These are phyloP conservation scores for Brienomyrus longianalis DNA, from an alignment of 2,113 vertebrate genomes.

Conservation along the genomic window DNA sequence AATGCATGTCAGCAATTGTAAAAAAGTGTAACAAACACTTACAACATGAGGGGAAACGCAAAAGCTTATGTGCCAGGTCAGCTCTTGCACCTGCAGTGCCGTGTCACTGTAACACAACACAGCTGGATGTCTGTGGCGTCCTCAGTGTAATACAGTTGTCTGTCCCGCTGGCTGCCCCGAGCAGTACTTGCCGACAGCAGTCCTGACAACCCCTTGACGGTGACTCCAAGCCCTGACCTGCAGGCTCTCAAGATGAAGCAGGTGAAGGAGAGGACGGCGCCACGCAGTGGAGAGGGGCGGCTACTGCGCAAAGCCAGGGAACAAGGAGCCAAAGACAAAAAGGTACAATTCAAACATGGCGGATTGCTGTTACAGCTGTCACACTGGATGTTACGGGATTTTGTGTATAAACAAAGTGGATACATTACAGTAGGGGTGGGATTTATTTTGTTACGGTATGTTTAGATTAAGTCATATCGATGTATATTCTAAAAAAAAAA, in stretches of 20 bases:
- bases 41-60: not conserved
- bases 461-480: not conserved
- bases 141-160: not conserved
- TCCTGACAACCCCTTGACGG: constrained; percentile 74
- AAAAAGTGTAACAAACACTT: not conserved
- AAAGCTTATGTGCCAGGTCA: not conserved
- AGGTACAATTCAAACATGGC: constrained; percentile 37
- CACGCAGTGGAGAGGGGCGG: constrained; percentile 54
- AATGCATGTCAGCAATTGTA: not conserved
- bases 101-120: not conserved
- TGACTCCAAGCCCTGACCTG: constrained; percentile 66
- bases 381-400: not conserved
- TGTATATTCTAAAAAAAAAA: not conserved
- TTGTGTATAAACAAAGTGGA: not conserved
- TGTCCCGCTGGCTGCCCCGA: not conserved
- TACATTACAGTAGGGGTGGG: not conserved
- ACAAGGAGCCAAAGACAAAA: constrained; percentile 51
- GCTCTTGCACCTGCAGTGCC: not conserved
- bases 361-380: not conserved
- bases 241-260: constrained; percentile 75
- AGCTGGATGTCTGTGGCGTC: not conserved
- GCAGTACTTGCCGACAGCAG: constrained; percentile 64
- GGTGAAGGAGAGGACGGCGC: constrained; percentile 54
- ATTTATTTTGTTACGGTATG: not conserved
- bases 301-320: constrained; percentile 67